These are phyloP conservation scores for Argya squamiceps DNA, from an alignment of 2,797 vertebrate genomes.

Conservation along the genomic window DNA sequence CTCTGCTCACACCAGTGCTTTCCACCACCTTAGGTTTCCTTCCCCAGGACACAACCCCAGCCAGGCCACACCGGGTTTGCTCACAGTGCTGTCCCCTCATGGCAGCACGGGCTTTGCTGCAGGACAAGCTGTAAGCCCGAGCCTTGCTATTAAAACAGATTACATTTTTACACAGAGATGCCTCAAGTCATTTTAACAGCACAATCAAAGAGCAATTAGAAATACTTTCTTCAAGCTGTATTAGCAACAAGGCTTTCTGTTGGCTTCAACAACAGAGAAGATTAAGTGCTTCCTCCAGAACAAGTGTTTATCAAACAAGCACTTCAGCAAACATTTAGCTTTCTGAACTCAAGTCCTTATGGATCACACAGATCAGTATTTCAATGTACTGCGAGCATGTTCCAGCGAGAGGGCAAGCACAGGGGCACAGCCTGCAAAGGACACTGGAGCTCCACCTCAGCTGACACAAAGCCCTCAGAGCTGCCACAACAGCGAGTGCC, in stretches of 20 bases:
- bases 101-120: not conserved
- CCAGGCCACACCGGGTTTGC: rapidly evolving
- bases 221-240: not conserved
- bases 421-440: not conserved
- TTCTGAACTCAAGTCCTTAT: not conserved
- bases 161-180: not conserved
- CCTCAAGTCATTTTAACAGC: not conserved
- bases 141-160: not conserved
- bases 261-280: not conserved
- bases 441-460: not conserved
- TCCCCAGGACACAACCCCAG: not conserved
- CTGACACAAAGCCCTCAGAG: rapidly evolving
- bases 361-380: not conserved
- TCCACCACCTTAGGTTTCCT: not conserved
- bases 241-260: not conserved
- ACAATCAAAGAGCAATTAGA: not conserved
- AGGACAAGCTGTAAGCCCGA: not conserved
- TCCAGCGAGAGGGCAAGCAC: not conserved
- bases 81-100: rapidly evolving
- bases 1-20: rapidly evolving
- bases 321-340: not conserved
- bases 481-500: rapidly evolving
- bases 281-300: not conserved
- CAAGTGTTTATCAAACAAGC: not conserved
- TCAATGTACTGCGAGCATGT: rapidly evolving